Evolutionary conservation across 2,113 vertebrate genomes (phyloP), one percentile per base, ranked within the genome.

Genomic region (Grammomys surdaster): DNA sequence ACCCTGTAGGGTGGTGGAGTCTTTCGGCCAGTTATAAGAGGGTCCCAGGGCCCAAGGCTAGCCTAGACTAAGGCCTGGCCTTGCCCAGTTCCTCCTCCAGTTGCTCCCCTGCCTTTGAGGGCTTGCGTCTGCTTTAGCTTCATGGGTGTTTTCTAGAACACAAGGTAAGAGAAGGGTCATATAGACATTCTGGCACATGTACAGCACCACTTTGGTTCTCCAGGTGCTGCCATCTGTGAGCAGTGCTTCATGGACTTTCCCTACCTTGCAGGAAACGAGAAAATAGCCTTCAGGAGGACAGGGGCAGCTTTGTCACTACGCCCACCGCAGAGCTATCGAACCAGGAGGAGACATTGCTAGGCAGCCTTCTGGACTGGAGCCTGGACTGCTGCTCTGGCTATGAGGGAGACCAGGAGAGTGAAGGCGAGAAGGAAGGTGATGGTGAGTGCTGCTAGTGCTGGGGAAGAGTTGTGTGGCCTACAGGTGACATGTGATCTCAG

Each of bases 311-410:
- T 43, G 98, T 99, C 88, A 99, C 99, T 96, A 99, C 99, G 0
- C 99, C 99, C 72, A 99, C 99, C 0, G 99, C 99, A 0, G 99
- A 99, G 97, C 98, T 99, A 43, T 99, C 99, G 96, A 99, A 98
- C 97, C 99, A 99, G 97, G 99, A 99, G 95, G 99, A 99, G 97
- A 99, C 98, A 0, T 98, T 99, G 81, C 98, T 99, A 58, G 99
- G 99, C 0, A 99, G 99, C 97, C 99, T 99, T 95, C 98, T 99
- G 26, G 99, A 99, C 98, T 99, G 99, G 99, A 99, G 99, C 97
- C 99, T 99, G 95, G 99, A 99, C 97, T 99, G 99, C 94, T 99
- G 99, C 89, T 99, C 99, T 0, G 99, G 99, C 60, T 99, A 99
- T 7, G 99, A 99, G 97, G 99, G 99, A 0, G 99, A 99, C 97